These are phyloP conservation scores for Eristalis tenax DNA, from an alignment of 2,888 invertebrate species.

Conservation along the genomic window DNA sequence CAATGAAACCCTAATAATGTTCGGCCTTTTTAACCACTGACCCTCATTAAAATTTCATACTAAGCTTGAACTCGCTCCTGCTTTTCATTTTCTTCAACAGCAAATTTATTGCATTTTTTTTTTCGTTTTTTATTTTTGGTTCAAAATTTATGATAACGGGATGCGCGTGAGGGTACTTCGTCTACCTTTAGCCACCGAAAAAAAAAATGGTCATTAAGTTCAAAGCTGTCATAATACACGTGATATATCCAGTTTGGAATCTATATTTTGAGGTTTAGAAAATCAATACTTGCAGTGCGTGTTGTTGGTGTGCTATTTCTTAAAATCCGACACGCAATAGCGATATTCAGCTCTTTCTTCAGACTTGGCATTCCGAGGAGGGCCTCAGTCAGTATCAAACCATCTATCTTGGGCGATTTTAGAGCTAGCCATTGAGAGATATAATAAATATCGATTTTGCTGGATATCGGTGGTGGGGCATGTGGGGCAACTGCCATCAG, in stretches of 20 bases:
- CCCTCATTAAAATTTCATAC: slow-evolving; percentile 69
- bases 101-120: slow-evolving; percentile 56
- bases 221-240: slow-evolving; percentile 31
- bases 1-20: slow-evolving; percentile 70
- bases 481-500: slow-evolving; percentile 17
- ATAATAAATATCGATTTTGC: slow-evolving; percentile 51
- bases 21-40: slow-evolving; percentile 66
- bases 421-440: slow-evolving; percentile 21
- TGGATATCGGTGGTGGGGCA: slow-evolving; percentile 32
- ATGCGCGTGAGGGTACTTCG: slow-evolving; percentile 43
- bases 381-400: slow-evolving; percentile 32
- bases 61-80: slow-evolving; percentile 36
- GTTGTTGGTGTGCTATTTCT: neutral
- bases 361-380: slow-evolving; percentile 46
- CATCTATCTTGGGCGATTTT: slow-evolving; percentile 39
- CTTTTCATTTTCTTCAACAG: slow-evolving; percentile 9
- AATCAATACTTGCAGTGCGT: slow-evolving; percentile 56
- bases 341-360: neutral
- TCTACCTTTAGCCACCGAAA: slow-evolving; percentile 18
- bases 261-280: slow-evolving; percentile 40
- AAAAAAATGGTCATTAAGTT: slow-evolving; percentile 45
- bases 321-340: slow-evolving; percentile 52
- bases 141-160: slow-evolving; percentile 52
- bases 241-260: slow-evolving; percentile 38
- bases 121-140: neutral